These are phyloP conservation scores for Lasioglossum vierecki DNA, from an alignment of 2,888 invertebrate species.

Conservation along the genomic window DNA sequence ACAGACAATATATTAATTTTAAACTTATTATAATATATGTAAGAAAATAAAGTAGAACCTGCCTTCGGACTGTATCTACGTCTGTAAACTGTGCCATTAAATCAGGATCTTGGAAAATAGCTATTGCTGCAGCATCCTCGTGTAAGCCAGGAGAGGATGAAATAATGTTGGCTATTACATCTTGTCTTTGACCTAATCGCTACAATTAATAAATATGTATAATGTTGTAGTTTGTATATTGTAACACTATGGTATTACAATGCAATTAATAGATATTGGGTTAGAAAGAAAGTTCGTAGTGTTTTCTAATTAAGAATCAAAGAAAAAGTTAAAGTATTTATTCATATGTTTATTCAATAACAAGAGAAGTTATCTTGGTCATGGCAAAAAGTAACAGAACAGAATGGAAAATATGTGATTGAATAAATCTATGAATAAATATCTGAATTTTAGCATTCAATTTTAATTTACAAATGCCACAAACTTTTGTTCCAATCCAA, in stretches of 20 bases:
- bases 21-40: background rate
- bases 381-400: no score
- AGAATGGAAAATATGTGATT: no score
- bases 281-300: no score
- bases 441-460: no score
- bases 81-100: slow-evolving; percentile 90
- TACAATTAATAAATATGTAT: slow-evolving; percentile 56
- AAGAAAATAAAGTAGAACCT: background rate
- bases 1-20: slow-evolving; percentile 23
- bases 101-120: slow-evolving; percentile 91
- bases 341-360: no score
- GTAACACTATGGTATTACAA: background rate
- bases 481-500: no score
- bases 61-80: slow-evolving; percentile 84
- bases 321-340: no score
- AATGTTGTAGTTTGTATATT: background rate
- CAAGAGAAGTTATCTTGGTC: no score
- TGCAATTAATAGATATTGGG: background rate
- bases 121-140: slow-evolving; percentile 90
- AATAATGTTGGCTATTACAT: slow-evolving; percentile 88
- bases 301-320: no score
- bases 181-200: slow-evolving; percentile 82
- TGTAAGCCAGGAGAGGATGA: slow-evolving; percentile 89
- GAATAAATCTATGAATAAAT: no score
- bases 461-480: no score